Percentiles rank a stretch among this genome's conserved stretches.
phyloP scores from a whole-genome alignment of 2,797 vertebrate genomes.

The Falco naumanni region DNA sequence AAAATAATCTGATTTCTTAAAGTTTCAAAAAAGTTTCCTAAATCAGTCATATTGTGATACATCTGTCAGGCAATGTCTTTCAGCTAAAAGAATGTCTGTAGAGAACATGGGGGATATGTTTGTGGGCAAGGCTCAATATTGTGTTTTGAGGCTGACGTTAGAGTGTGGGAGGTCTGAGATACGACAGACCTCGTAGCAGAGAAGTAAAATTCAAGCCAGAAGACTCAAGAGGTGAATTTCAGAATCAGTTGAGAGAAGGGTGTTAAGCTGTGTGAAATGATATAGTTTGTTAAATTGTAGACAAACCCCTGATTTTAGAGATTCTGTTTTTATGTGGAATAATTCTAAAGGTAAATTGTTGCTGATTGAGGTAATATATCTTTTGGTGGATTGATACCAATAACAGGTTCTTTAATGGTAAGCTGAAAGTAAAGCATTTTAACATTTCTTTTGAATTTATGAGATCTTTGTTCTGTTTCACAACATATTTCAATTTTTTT shows the following conservation, averaged over 20 bases:
- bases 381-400: not conserved
- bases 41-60: not conserved
- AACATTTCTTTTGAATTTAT: not conserved
- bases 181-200: not conserved
- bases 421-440: not conserved
- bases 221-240: not conserved
- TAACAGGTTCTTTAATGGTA: not conserved
- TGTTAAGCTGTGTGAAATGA: not conserved
- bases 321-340: not conserved
- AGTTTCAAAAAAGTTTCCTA: not conserved
- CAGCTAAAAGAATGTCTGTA: not conserved
- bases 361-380: not conserved
- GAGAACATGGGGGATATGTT: not conserved
- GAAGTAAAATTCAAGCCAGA: not conserved
- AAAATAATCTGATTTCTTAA: not conserved
- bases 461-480: not conserved
- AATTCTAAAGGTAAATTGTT: not conserved
- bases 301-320: not conserved
- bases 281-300: not conserved
- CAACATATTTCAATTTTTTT: not conserved
- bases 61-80: not conserved
- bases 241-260: not conserved
- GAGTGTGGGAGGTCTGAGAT: not conserved
- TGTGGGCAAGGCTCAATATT: not conserved
- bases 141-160: not conserved